phyloP scores from a whole-genome alignment of 2,113 vertebrate species.

The Hydropotes inermis region DNA sequence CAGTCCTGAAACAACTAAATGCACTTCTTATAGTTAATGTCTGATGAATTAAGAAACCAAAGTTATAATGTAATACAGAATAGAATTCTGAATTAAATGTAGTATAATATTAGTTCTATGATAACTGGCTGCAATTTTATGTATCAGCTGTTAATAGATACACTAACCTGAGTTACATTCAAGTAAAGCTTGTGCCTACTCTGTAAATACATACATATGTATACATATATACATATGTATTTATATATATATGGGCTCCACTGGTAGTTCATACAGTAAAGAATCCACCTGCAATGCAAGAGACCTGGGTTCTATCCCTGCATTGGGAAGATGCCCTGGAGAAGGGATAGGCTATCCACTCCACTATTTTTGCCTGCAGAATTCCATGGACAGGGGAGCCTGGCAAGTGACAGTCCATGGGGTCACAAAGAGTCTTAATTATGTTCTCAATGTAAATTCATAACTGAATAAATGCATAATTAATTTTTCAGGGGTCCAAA shows the following conservation, averaged over 20 bases:
- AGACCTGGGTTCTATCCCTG: neutral
- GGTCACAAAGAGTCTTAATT: accelerated
- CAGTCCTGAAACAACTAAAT: neutral
- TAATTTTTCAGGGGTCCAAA: neutral
- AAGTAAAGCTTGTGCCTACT: neutral
- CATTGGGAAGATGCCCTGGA: neutral
- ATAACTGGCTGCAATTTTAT: neutral
- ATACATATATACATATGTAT: too few species aligned
- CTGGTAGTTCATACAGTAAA: neutral
- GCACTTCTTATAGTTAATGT: neutral
- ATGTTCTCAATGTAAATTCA: neutral
- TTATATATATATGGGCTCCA: neutral
- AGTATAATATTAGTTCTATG: neutral
- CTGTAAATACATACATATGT: neutral
- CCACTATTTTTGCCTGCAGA: neutral
- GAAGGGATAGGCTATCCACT: neutral
- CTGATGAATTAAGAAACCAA: neutral
- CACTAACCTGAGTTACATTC: neutral
- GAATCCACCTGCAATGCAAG: neutral
- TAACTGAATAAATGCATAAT: neutral
- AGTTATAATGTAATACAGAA: neutral
- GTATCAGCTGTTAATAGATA: neutral
- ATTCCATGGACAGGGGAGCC: neutral
- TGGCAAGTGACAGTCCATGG: neutral
- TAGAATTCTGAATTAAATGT: neutral